Conservation (phyloP, 92 coral and sea anemone species). For the Ricordea florida region DNA sequence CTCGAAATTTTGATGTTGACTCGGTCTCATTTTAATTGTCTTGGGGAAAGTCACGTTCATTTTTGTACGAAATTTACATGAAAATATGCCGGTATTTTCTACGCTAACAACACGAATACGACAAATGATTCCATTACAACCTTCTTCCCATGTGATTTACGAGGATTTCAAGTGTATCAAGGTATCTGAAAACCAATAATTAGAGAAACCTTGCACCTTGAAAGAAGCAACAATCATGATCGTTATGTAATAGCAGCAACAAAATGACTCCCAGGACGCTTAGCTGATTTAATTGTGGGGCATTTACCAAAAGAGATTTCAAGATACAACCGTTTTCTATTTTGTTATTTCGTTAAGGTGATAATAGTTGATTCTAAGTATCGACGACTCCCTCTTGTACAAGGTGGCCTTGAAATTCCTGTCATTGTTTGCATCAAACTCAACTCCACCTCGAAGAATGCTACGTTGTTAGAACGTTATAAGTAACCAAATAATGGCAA, state of each 20-base stretch:
- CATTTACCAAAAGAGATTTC: conserved; percentile 55
- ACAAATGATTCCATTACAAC: conserved; percentile 52
- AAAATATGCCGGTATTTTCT: conserved; percentile 55
- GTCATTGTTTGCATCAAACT: conserved; percentile 69
- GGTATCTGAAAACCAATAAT: conserved; percentile 62
- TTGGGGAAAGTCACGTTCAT: too few relatives aligned
- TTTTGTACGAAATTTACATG: conserved; percentile 35
- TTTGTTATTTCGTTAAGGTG: conserved; percentile 16
- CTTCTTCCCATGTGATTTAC: conserved; percentile 53
- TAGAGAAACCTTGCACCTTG: conserved; percentile 60
- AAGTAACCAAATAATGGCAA: conserved; percentile 63
- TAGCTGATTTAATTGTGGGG: conserved; percentile 66
- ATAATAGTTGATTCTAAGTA: conserved; percentile 30
- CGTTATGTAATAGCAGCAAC: conserved; percentile 64
- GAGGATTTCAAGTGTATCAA: conserved; percentile 65
- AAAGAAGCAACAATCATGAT: conserved; percentile 56
- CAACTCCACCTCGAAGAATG: conserved; percentile 42
- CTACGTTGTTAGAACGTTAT: conserved; percentile 55
- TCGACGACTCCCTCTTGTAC: conserved; percentile 47
- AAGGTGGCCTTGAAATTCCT: conserved; percentile 55
- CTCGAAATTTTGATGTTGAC: too few relatives aligned
- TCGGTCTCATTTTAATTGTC: too few relatives aligned
- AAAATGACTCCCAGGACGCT: conserved; percentile 56
- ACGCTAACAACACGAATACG: conserved; percentile 20
- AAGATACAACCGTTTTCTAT: conserved; percentile 36